Evolutionary conservation across 1,140 invertebrate genomes (phyloP).

Genomic region (Trypoxylus dichotomus): DNA sequence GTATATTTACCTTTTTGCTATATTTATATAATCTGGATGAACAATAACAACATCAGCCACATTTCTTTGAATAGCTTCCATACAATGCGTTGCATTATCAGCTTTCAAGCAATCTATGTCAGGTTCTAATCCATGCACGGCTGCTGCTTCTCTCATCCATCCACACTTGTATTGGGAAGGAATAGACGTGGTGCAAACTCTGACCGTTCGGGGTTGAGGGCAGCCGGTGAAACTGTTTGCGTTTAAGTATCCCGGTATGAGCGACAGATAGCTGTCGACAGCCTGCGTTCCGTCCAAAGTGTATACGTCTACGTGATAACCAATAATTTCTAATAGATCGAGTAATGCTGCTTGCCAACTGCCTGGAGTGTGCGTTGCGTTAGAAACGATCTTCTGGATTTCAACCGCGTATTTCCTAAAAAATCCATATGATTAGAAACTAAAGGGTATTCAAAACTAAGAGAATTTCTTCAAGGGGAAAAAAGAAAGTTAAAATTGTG

Average conservation of each 20-base stretch:
- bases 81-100: slow-evolving; percentile 60
- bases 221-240: slow-evolving; percentile 64
- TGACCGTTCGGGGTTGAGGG: slow-evolving; percentile 62
- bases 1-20: slow-evolving; percentile 54
- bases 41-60: slow-evolving; percentile 68
- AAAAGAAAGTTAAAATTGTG: too few relatives aligned
- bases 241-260: slow-evolving; percentile 62
- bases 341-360: slow-evolving; percentile 61
- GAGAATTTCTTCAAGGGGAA: too few relatives aligned
- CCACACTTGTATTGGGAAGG: slow-evolving; percentile 72
- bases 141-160: slow-evolving; percentile 69
- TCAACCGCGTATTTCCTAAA: slow-evolving; percentile 39
- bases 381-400: slow-evolving; percentile 58
- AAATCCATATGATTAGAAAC: not conserved
- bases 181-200: slow-evolving; percentile 66
- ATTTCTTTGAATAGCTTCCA: slow-evolving; percentile 62
- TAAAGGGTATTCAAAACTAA: too few relatives aligned
- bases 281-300: slow-evolving; percentile 56
- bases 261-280: slow-evolving; percentile 62
- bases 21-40: slow-evolving; percentile 61
- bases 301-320: slow-evolving; percentile 53
- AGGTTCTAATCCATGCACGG: slow-evolving; percentile 72
- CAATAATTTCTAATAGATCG: slow-evolving; percentile 56
- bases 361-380: slow-evolving; percentile 50
- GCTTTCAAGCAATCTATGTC: slow-evolving; percentile 68